Conservation (phyloP, 1,140 invertebrate species). For the Drosophila neocordata region DNA sequence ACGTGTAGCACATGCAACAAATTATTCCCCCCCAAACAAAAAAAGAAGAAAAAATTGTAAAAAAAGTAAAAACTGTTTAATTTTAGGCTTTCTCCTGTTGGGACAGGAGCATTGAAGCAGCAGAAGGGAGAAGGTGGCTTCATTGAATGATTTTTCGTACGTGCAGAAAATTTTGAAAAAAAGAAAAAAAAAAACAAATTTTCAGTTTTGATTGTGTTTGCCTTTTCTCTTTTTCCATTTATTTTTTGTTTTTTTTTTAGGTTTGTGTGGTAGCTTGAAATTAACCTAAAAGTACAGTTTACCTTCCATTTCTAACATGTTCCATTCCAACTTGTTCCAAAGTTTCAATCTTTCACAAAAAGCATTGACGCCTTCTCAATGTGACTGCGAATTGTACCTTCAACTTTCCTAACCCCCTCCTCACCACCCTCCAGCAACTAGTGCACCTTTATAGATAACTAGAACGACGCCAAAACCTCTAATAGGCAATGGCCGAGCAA, state of each 20-base stretch:
- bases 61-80: slow-evolving; percentile 73
- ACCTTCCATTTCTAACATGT: no score
- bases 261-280: neutral
- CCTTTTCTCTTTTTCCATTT: slow-evolving; percentile 33
- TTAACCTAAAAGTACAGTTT: no score
- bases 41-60: slow-evolving; percentile 18
- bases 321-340: no score
- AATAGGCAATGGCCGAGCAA: slow-evolving; percentile 58
- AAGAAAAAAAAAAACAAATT: slow-evolving; percentile 36
- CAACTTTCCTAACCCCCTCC: neutral
- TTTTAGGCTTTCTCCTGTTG: slow-evolving; percentile 60
- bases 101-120: slow-evolving; percentile 8
- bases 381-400: neutral
- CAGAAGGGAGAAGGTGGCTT: slow-evolving; percentile 16
- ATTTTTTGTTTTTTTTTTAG: slow-evolving; percentile 1
- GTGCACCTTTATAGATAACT: slow-evolving; percentile 47
- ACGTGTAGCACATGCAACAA: slow-evolving; percentile 62
- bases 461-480: slow-evolving; percentile 64
- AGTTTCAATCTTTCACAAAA: neutral
- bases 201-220: slow-evolving; percentile 35
- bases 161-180: slow-evolving; percentile 60
- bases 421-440: neutral
- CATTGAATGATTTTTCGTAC: slow-evolving; percentile 59
- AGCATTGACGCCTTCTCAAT: neutral
- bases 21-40: slow-evolving; percentile 54